phyloP scores from a whole-genome alignment of 1,140 invertebrate genomes.

The Kradibia gibbosae region DNA sequence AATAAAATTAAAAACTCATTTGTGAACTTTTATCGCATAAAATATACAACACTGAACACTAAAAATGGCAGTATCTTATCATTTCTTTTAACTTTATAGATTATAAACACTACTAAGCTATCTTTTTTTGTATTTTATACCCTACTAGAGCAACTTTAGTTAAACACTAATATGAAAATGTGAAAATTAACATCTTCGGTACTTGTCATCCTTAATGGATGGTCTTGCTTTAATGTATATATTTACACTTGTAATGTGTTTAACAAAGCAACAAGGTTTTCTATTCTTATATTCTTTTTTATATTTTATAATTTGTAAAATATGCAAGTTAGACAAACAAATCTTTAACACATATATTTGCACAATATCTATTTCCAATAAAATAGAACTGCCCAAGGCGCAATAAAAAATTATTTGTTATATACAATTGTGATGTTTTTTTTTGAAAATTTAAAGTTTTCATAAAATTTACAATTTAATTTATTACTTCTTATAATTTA shows the following conservation, averaged over 20 bases:
- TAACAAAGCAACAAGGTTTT: conserved; percentile 36
- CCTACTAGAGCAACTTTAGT: background rate
- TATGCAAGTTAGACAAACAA: conserved; percentile 7
- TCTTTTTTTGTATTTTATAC: background rate
- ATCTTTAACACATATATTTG: conserved; percentile 12
- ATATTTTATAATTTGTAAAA: conserved; percentile 21
- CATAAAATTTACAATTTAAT: conserved; percentile 39
- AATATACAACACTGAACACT: background rate
- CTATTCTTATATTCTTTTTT: conserved; percentile 25
- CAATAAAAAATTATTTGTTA: conserved; percentile 35
- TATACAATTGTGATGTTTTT: conserved; percentile 48
- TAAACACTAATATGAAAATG: background rate
- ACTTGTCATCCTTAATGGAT: conserved; percentile 27
- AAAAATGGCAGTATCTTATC: conserved; percentile 16
- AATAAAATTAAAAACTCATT: background rate
- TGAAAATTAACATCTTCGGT: background rate
- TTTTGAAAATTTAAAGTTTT: conserved; percentile 45
- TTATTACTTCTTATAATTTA: conserved; percentile 12
- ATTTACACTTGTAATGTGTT: conserved; percentile 58
- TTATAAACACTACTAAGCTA: background rate
- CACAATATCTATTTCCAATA: conserved; percentile 26
- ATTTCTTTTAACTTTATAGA: background rate
- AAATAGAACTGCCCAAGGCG: conserved; percentile 29
- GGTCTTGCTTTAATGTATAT: conserved; percentile 56
- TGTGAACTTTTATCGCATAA: conserved; percentile 5